These are phyloP conservation scores for Psettodes erumei DNA, from an alignment of 2,113 vertebrate species.

Conservation along the genomic window DNA sequence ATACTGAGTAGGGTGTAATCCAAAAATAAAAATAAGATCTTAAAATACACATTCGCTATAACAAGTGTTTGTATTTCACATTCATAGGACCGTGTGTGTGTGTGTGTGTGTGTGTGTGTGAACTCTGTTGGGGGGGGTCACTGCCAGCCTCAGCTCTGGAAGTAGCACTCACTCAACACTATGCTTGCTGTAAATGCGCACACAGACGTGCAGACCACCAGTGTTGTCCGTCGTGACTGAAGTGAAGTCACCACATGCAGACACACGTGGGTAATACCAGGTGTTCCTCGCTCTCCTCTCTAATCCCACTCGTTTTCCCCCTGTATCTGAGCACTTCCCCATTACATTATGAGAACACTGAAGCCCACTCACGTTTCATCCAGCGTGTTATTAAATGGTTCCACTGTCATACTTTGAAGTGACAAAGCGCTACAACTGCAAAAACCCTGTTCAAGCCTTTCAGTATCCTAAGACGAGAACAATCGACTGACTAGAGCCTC, in stretches of 20 bases:
- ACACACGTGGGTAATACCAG: slow-evolving; percentile 29
- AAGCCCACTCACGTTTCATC: too few relatives aligned
- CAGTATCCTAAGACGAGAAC: too few relatives aligned
- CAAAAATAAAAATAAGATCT: too few relatives aligned
- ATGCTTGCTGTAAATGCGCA: slow-evolving; percentile 2
- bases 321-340: neutral
- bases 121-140: neutral
- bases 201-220: slow-evolving; percentile 47
- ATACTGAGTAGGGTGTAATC: neutral
- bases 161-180: slow-evolving; percentile 53
- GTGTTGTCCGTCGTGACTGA: slow-evolving; percentile 45
- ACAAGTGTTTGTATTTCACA: neutral
- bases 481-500: too few relatives aligned
- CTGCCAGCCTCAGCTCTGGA: slow-evolving; percentile 16
- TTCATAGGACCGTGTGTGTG: neutral
- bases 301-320: neutral
- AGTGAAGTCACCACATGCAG: slow-evolving; percentile 51
- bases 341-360: neutral
- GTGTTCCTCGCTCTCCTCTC: slow-evolving; percentile 51
- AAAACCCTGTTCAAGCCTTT: too few relatives aligned
- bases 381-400: too few relatives aligned
- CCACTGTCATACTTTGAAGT: too few relatives aligned
- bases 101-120: slow-evolving; percentile 28
- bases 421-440: too few relatives aligned
- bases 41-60: neutral